Conservation (phyloP, 2,797 vertebrate genomes). For the Hipposideros larvatus region DNA sequence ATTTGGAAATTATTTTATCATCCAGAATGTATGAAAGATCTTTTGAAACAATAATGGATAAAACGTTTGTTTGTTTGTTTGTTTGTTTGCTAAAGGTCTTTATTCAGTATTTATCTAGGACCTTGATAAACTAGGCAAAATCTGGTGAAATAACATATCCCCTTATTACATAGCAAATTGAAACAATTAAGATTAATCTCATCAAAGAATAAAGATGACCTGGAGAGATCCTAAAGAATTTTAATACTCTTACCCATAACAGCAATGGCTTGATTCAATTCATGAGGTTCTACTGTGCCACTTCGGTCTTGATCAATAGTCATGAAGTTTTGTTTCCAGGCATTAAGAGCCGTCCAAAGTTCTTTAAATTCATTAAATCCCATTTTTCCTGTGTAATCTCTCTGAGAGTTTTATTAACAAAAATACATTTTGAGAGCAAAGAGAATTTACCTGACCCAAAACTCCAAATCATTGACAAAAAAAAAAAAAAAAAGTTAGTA, state of each 20-base stretch:
- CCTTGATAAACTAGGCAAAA: conserved; percentile 3
- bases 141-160: conserved; percentile 23
- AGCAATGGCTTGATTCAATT: conserved; percentile 92
- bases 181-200: conserved; percentile 16
- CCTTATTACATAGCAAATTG: conserved; percentile 39
- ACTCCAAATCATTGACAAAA: conserved; percentile 4
- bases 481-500: not conserved
- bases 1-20: conserved; percentile 40
- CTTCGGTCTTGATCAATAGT: conserved; percentile 93
- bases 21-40: not conserved
- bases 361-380: conserved; percentile 97
- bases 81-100: not conserved
- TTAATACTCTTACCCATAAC: conserved; percentile 92
- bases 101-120: conserved; percentile 2
- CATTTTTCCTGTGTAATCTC: conserved; percentile 95
- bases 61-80: not conserved
- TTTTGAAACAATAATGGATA: conserved; percentile 46
- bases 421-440: conserved; percentile 62
- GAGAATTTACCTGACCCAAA: not conserved
- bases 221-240: not conserved
- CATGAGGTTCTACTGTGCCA: conserved; percentile 93
- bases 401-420: conserved; percentile 89
- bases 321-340: conserved; percentile 97
- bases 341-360: conserved; percentile 92
- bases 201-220: not conserved